Conservation (phyloP, 2,113 vertebrate genomes). For the Recurvirostra avosetta region DNA sequence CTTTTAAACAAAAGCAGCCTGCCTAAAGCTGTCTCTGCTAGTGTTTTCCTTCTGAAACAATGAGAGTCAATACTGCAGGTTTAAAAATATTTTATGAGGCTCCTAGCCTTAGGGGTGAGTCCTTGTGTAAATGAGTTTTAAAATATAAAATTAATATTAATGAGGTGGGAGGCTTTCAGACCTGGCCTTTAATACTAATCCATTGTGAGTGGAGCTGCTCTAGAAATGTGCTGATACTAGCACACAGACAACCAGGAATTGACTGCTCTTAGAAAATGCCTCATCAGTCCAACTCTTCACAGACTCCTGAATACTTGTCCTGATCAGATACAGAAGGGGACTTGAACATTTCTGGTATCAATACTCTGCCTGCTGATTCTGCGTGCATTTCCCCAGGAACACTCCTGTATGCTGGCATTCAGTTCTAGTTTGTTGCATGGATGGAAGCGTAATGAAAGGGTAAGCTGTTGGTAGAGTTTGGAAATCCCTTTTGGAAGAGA, state of each 20-base stretch:
- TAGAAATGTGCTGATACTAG: slow-evolving; percentile 30
- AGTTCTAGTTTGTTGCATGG: slow-evolving; percentile 16
- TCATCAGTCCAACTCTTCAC: background rate
- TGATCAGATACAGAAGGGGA: background rate
- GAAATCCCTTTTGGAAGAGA: background rate
- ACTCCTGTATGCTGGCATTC: slow-evolving; percentile 18
- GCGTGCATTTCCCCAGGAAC: background rate
- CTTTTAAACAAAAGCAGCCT: background rate
- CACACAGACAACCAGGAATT: background rate
- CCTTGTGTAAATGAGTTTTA: background rate
- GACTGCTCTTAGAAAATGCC: background rate
- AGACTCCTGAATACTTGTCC: background rate
- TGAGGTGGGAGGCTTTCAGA: slow-evolving; percentile 20
- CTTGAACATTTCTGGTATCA: background rate
- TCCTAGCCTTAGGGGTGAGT: background rate
- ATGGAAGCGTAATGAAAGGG: slow-evolving; percentile 64
- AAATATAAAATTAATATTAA: slow-evolving; percentile 53
- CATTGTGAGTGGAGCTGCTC: slow-evolving; percentile 20
- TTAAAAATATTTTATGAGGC: slow-evolving; percentile 27
- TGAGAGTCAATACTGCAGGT: background rate
- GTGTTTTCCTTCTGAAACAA: background rate
- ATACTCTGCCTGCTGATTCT: background rate
- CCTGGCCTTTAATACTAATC: slow-evolving; percentile 66
- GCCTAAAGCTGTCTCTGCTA: background rate
- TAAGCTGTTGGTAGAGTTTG: slow-evolving; percentile 2